Conservation (phyloP, 2,113 vertebrate genomes). For the Neofelis nebulosa region DNA sequence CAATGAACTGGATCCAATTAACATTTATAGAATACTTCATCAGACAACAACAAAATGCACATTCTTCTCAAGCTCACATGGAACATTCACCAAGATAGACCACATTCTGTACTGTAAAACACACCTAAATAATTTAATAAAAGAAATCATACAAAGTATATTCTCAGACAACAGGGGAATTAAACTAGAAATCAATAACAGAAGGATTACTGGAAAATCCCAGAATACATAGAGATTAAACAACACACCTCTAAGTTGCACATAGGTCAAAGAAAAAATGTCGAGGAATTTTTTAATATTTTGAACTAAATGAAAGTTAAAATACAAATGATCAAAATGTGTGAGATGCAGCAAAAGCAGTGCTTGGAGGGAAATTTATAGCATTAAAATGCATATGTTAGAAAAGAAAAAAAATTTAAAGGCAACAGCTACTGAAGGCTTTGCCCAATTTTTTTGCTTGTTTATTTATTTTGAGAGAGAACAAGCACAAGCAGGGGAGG, state of each 20-base stretch:
- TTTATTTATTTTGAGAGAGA: no score
- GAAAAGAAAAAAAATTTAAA: neutral
- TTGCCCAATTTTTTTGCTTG: no score
- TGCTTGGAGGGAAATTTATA: neutral
- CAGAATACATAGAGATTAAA: neutral
- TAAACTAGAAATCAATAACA: constrained; percentile 3
- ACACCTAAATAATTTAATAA: neutral
- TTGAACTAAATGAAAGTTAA: neutral
- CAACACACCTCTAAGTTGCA: neutral
- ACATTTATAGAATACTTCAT: neutral
- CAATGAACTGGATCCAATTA: neutral
- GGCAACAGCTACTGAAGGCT: no score
- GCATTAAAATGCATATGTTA: neutral
- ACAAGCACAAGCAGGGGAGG: no score
- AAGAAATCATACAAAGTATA: neutral
- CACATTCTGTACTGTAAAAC: neutral
- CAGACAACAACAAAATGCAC: neutral
- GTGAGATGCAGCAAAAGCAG: neutral
- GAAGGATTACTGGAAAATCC: neutral
- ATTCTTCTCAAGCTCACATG: neutral
- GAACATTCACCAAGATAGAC: neutral
- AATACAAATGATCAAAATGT: neutral
- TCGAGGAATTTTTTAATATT: neutral
- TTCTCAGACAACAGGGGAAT: neutral
- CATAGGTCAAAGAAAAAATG: neutral